phyloP scores from a whole-genome alignment of 2,113 vertebrate species.

The Prionailurus bengalensis region DNA sequence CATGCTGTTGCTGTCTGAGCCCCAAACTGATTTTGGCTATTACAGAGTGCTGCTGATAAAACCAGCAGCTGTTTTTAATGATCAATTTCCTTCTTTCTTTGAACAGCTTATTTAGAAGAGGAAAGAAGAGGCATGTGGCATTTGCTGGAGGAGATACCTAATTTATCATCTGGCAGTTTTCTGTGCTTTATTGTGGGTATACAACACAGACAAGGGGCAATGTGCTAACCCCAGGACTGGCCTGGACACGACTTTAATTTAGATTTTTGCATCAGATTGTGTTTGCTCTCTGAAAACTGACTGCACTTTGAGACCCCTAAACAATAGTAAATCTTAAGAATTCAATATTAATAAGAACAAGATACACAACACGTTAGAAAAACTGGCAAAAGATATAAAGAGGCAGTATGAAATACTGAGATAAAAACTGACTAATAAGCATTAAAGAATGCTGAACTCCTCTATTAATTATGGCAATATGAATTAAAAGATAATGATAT shows the following conservation, averaged over 20 bases:
- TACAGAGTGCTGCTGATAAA: constrained; percentile 46
- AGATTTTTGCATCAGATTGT: constrained; percentile 51
- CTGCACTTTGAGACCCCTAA: constrained; percentile 42
- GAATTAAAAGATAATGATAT: constrained; percentile 11
- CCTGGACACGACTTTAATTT: constrained; percentile 71
- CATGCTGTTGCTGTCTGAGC: neutral
- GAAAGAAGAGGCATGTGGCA: constrained; percentile 60
- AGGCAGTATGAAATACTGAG: constrained; percentile 3
- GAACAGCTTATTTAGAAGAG: constrained; percentile 50
- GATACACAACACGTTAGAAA: constrained; percentile 31
- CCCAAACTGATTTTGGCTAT: neutral
- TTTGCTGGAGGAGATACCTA: constrained; percentile 52
- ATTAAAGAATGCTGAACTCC: neutral
- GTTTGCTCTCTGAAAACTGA: constrained; percentile 68
- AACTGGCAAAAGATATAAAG: constrained; percentile 26
- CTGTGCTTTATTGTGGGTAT: constrained; percentile 47
- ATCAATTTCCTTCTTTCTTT: constrained; percentile 70
- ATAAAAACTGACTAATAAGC: neutral
- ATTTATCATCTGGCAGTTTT: constrained; percentile 66
- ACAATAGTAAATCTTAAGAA: constrained; percentile 55
- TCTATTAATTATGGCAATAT: neutral
- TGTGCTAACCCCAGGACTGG: neutral
- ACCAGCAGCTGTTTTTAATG: constrained; percentile 58
- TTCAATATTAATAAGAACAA: constrained; percentile 58
- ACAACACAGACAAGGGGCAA: neutral